A percentile compares a stretch with the other conserved stretches of the same genome.
phyloP scores from a whole-genome alignment of 2,113 vertebrate genomes.

The Cheilinus undulatus region DNA sequence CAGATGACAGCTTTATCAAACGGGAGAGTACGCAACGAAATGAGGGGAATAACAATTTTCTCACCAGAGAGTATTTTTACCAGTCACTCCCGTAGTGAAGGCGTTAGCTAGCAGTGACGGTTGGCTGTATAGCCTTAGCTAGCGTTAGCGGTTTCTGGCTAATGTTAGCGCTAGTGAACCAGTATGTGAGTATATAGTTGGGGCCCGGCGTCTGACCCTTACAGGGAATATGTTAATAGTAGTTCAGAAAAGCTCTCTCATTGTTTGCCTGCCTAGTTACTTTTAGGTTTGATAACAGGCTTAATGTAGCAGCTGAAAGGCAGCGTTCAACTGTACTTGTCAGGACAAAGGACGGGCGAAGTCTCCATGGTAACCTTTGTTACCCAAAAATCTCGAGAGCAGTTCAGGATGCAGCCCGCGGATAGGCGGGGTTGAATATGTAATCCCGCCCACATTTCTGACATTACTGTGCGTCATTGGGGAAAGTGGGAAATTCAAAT shows the following conservation, averaged over 20 bases:
- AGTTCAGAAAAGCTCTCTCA: background rate
- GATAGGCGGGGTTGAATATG: background rate
- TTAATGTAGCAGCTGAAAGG: slow-evolving; percentile 18
- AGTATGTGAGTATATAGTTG: background rate
- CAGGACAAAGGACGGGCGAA: slow-evolving; percentile 71
- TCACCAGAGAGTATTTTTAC: background rate
- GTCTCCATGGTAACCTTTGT: slow-evolving; percentile 85
- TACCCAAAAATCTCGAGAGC: slow-evolving; percentile 58
- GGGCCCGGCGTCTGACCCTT: background rate
- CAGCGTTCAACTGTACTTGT: slow-evolving; percentile 9
- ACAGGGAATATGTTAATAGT: background rate
- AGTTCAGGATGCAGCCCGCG: background rate
- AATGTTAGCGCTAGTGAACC: background rate
- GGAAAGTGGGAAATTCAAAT: background rate
- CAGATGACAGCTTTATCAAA: background rate
- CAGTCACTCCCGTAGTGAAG: background rate
- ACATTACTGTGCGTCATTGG: background rate
- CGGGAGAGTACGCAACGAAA: background rate
- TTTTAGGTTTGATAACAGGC: background rate
- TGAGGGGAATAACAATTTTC: background rate
- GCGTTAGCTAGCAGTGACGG: background rate
- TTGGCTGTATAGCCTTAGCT: background rate
- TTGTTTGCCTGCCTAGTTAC: background rate
- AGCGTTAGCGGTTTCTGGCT: background rate
- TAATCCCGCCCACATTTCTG: background rate